phyloP scores from a whole-genome alignment of 2,113 vertebrate species.

The Alligator sinensis region DNA sequence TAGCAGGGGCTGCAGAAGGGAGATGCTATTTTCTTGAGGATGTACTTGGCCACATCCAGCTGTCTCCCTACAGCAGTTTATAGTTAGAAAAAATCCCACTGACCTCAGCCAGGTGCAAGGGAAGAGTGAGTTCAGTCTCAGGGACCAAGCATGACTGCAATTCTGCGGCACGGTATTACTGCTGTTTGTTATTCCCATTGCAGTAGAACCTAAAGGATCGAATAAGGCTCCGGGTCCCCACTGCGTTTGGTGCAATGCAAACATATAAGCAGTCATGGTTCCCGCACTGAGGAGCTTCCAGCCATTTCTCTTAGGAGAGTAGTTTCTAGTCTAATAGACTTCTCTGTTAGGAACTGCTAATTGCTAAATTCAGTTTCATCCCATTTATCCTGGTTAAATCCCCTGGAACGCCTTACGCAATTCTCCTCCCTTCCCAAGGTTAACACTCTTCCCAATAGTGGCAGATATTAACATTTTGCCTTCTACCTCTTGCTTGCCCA shows the following conservation, averaged over 20 bases:
- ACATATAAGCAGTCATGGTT: constrained; percentile 52
- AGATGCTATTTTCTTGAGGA: not conserved
- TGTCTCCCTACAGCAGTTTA: not conserved
- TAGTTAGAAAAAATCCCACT: not conserved
- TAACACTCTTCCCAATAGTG: not conserved
- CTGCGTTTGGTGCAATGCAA: constrained; percentile 45
- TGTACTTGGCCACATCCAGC: not conserved
- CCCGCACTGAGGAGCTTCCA: constrained; percentile 55
- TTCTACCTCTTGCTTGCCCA: not conserved
- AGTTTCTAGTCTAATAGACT: constrained; percentile 29
- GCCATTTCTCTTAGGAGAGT: constrained; percentile 39
- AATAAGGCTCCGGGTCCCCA: constrained; percentile 43
- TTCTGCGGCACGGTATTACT: constrained; percentile 12
- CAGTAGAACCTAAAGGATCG: constrained; percentile 41
- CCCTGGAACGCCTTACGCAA: not conserved
- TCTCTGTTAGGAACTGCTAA: constrained; percentile 49
- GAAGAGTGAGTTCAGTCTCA: not conserved
- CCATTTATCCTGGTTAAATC: not conserved
- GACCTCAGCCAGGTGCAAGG: constrained; percentile 16
- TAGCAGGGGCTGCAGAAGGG: not conserved
- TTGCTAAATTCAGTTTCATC: constrained; percentile 35
- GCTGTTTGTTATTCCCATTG: constrained; percentile 45
- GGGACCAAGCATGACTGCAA: rapidly evolving
- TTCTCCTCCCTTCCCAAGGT: not conserved
- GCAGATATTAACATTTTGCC: not conserved